Conservation (phyloP, 2,888 invertebrate genomes). For the Poecilobothrus nobilitatus region DNA sequence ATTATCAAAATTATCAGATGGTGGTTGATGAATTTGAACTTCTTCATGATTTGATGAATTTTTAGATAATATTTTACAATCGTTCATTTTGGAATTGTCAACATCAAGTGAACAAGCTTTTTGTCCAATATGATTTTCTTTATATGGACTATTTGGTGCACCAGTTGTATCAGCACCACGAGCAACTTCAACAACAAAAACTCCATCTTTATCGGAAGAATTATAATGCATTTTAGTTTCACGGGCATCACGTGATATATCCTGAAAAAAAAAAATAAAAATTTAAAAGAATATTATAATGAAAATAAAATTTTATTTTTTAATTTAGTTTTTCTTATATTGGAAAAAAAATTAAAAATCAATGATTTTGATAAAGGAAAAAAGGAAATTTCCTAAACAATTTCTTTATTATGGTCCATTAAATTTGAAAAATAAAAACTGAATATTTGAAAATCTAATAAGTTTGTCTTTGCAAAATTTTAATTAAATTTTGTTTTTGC, state of each 20-base stretch:
- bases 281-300: not conserved
- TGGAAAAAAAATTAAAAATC: too few species aligned
- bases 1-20: constrained; percentile 27
- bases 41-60: constrained; percentile 35
- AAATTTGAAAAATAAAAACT: too few species aligned
- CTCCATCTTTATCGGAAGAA: constrained; percentile 59
- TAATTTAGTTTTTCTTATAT: too few species aligned
- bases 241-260: constrained; percentile 59
- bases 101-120: constrained; percentile 39
- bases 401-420: too few species aligned
- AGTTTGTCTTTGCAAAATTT: too few species aligned
- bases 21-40: constrained; percentile 44
- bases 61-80: constrained; percentile 21
- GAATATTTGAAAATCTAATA: too few species aligned
- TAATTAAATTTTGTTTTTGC: too few species aligned
- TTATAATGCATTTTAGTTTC: constrained; percentile 69
- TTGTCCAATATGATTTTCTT: constrained; percentile 29
- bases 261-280: constrained; percentile 45
- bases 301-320: not conserved
- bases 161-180: constrained; percentile 39
- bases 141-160: constrained; percentile 42
- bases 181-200: constrained; percentile 63
- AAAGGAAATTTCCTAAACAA: too few species aligned
- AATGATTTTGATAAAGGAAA: too few species aligned
- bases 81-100: constrained; percentile 37